phyloP scores from a whole-genome alignment of 23 tunicate genomes.

The Styela clava region DNA sequence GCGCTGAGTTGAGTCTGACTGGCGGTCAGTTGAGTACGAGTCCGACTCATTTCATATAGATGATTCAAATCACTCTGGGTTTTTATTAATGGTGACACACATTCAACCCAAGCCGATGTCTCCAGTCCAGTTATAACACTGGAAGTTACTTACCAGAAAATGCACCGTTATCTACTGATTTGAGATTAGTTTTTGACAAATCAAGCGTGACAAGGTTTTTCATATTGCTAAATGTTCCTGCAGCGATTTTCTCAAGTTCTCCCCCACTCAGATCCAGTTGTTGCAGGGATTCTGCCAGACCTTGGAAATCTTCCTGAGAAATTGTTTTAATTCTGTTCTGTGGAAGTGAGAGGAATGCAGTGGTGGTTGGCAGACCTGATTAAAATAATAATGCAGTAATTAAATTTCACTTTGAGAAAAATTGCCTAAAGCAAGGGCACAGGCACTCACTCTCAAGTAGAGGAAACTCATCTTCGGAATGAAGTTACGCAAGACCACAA shows the following conservation, averaged over 20 bases:
- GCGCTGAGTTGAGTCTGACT: no score
- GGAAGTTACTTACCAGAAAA: neutral
- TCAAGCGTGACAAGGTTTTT: conserved; percentile 17
- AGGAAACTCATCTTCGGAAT: no score
- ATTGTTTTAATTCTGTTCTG: neutral
- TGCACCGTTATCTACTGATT: neutral
- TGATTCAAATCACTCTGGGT: no score
- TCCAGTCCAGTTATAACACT: no score
- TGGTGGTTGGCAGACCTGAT: neutral
- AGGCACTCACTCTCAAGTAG: no score
- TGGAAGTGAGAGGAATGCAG: neutral
- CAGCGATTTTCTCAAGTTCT: neutral
- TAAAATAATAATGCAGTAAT: neutral
- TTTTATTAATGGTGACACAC: no score
- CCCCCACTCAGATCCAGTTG: conserved; percentile 5
- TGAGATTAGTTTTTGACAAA: conserved; percentile 9
- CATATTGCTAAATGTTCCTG: neutral
- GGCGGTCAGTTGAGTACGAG: no score
- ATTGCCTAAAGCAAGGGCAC: neutral
- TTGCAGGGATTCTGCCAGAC: neutral
- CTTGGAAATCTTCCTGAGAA: neutral
- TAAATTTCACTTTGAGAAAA: neutral
- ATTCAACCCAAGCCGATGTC: no score
- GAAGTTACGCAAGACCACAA: no score
- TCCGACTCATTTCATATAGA: no score